Percentiles rank a stretch among this genome's conserved stretches.
These are phyloP conservation scores for Sciurus carolinensis DNA, from an alignment of 2,797 vertebrate genomes.

Conservation along the genomic window DNA sequence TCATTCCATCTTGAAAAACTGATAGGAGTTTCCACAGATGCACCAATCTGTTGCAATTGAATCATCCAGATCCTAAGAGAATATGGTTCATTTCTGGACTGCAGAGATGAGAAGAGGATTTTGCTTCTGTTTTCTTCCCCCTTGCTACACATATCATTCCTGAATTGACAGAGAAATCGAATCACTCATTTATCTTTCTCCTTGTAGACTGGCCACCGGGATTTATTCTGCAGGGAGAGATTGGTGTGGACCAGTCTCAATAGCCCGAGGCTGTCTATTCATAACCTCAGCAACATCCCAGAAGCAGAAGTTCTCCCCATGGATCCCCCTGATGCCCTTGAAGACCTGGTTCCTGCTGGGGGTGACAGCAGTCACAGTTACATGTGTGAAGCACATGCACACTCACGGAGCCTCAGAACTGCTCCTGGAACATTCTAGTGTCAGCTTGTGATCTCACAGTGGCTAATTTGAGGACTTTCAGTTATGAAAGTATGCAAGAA, in stretches of 20 bases:
- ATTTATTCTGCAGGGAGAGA: background rate
- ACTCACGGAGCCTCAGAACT: background rate
- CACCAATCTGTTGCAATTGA: background rate
- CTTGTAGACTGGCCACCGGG: background rate
- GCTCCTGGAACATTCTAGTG: background rate
- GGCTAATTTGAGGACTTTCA: background rate
- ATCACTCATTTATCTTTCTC: background rate
- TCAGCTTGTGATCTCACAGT: background rate
- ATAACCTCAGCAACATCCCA: background rate
- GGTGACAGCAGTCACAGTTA: accelerated
- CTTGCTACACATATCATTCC: background rate
- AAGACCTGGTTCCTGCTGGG: background rate
- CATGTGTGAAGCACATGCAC: accelerated
- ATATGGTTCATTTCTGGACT: background rate
- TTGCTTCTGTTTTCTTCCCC: background rate
- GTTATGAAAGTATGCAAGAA: background rate
- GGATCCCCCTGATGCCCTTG: background rate
- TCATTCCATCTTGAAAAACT: background rate
- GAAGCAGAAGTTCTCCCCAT: accelerated
- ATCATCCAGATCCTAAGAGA: background rate
- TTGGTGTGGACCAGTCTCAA: background rate
- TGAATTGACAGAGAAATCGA: background rate
- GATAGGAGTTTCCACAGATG: background rate
- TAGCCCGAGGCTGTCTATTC: background rate
- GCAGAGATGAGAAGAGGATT: background rate